Conservation (phyloP, 2,888 invertebrate genomes). For the Sthenelais limicola region DNA sequence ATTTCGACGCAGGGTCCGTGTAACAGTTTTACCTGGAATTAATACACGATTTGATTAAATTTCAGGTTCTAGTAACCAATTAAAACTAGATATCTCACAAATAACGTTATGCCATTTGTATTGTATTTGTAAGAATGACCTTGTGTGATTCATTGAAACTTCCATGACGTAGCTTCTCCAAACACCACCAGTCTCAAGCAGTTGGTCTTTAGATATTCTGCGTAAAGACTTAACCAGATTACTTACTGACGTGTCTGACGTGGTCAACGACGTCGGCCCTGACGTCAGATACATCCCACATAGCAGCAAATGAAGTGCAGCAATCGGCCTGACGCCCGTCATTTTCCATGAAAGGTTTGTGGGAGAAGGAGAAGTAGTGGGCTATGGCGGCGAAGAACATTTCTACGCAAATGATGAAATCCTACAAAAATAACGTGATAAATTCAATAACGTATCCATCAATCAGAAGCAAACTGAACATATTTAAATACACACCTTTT, state of each 20-base stretch:
- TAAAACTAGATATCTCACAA: too few relatives aligned
- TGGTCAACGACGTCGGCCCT: slow-evolving; percentile 94
- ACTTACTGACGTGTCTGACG: slow-evolving; percentile 85
- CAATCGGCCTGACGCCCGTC: slow-evolving; percentile 74
- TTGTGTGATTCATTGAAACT: slow-evolving; percentile 2
- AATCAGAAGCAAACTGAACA: too few relatives aligned
- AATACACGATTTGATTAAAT: too few relatives aligned
- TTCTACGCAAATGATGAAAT: slow-evolving; percentile 96
- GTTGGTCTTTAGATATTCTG: too few relatives aligned
- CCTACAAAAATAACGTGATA: slow-evolving; percentile 75
- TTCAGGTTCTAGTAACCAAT: too few relatives aligned
- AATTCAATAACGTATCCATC: too few relatives aligned
- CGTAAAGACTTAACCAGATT: background rate
- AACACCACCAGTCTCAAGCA: too few relatives aligned
- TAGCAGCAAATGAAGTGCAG: slow-evolving; percentile 84
- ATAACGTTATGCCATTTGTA: too few relatives aligned
- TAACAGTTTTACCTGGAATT: slow-evolving; percentile 53
- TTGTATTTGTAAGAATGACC: too few relatives aligned
- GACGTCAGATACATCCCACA: slow-evolving; percentile 98
- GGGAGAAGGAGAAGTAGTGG: slow-evolving; percentile 96
- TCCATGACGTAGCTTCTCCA: too few relatives aligned
- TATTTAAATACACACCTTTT: too few relatives aligned
- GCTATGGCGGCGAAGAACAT: slow-evolving; percentile 97
- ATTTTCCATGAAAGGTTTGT: slow-evolving; percentile 83
- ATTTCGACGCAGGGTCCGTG: slow-evolving; percentile 46